A percentile compares a stretch with the other conserved stretches of the same genome.
phyloP scores from a whole-genome alignment of 1,140 invertebrate genomes.

The Drosophila melanogaster region Release_6_plus_ISO1_MT NT_033777.3:14790501-14791000 shows the following conservation, averaged over 20 bases:
- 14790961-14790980: conserved; percentile 36
- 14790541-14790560: conserved; percentile 88
- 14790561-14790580: conserved; percentile 78
- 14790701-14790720: conserved; percentile 85
- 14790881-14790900: conserved; percentile 86
- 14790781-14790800: conserved; percentile 76
- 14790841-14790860: conserved; percentile 84
- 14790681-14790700: conserved; percentile 84
- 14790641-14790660: conserved; percentile 84
- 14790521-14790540: conserved; percentile 88
- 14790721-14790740: conserved; percentile 79
- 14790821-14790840: conserved; percentile 58
- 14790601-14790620: conserved; percentile 60
- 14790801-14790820: conserved; percentile 65
- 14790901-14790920: conserved; percentile 86
- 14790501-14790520: conserved; percentile 63
- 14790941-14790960: conserved; percentile 69
- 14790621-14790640: conserved; percentile 76
- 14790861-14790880: conserved; percentile 83
- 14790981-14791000: conserved; percentile 60
- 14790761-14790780: conserved; percentile 82
- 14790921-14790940: conserved; percentile 85
- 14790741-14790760: conserved; percentile 79
- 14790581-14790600: conserved; percentile 86
- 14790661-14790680: conserved; percentile 78